Conservation (phyloP, 2,797 vertebrate species). For the Scomberomorus guttatus region DNA sequence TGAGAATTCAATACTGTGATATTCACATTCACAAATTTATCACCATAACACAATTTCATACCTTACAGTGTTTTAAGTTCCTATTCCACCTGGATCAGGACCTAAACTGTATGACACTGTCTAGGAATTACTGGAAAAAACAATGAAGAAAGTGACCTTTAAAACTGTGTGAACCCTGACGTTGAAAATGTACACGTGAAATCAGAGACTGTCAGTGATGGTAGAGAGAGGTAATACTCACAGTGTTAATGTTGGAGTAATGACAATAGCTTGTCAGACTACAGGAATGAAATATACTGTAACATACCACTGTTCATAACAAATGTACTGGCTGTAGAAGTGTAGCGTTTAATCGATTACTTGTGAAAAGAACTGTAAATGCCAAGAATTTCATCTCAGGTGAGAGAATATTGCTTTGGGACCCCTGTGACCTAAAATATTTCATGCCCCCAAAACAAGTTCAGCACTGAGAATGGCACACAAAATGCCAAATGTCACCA, state of each 20-base stretch:
- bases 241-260: slow-evolving; percentile 36
- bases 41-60: background rate
- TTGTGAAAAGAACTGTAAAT: slow-evolving; percentile 39
- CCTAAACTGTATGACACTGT: slow-evolving; percentile 11
- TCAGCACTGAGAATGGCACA: slow-evolving; percentile 53
- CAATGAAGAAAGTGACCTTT: background rate
- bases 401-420: slow-evolving; percentile 67
- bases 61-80: slow-evolving; percentile 1
- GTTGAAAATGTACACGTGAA: slow-evolving; percentile 12
- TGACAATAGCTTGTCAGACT: slow-evolving; percentile 16
- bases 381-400: slow-evolving; percentile 31
- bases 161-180: too few relatives aligned
- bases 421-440: slow-evolving; percentile 59
- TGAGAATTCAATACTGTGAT: slow-evolving; percentile 2
- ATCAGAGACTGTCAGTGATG: slow-evolving; percentile 7
- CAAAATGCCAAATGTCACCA: slow-evolving; percentile 69
- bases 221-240: slow-evolving; percentile 19
- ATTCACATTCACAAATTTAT: slow-evolving; percentile 11
- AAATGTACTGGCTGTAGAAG: slow-evolving; percentile 23
- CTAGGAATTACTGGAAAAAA: background rate
- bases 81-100: slow-evolving; percentile 3
- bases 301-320: slow-evolving; percentile 10
- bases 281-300: slow-evolving; percentile 28
- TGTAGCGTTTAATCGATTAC: slow-evolving; percentile 1
- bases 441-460: slow-evolving; percentile 52